Conservation (phyloP, 2,113 vertebrate species). For the Numida meleagris region DNA sequence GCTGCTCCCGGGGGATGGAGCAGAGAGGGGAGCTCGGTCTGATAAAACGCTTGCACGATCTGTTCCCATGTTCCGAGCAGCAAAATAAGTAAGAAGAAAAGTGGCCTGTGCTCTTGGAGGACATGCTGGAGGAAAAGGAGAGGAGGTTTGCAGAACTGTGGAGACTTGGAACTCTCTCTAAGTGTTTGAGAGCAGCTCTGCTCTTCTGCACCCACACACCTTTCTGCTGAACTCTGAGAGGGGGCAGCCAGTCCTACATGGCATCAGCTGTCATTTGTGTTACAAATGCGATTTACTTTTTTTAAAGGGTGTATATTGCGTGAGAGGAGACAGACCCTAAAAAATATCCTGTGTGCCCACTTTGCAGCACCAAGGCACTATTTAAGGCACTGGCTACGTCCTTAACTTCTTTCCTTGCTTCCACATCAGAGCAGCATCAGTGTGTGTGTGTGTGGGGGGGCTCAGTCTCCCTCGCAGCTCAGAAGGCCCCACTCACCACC, state of each 20-base stretch:
- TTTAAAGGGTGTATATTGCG: background rate
- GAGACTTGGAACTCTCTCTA: background rate
- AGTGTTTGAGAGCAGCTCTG: background rate
- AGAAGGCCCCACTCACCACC: accelerated
- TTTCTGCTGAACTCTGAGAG: background rate
- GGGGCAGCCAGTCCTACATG: background rate
- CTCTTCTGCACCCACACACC: background rate
- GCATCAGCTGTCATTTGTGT: background rate
- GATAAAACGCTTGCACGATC: accelerated
- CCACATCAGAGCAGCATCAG: background rate
- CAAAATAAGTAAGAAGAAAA: background rate
- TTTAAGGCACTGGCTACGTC: background rate
- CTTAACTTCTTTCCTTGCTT: background rate
- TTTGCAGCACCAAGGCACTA: background rate
- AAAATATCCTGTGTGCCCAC: background rate
- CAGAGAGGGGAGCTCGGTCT: background rate
- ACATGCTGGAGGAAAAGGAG: background rate
- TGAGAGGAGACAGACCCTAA: background rate
- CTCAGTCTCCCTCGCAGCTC: background rate
- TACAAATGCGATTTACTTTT: accelerated
- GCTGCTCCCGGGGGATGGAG: background rate
- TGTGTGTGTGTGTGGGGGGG: background rate
- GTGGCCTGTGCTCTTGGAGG: background rate
- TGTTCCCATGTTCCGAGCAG: conserved; percentile 35
- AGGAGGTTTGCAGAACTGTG: background rate